A percentile compares a stretch with the other conserved stretches of the same genome.
Conservation (phyloP, 2,888 invertebrate species). For the Panopea generosa region DNA sequence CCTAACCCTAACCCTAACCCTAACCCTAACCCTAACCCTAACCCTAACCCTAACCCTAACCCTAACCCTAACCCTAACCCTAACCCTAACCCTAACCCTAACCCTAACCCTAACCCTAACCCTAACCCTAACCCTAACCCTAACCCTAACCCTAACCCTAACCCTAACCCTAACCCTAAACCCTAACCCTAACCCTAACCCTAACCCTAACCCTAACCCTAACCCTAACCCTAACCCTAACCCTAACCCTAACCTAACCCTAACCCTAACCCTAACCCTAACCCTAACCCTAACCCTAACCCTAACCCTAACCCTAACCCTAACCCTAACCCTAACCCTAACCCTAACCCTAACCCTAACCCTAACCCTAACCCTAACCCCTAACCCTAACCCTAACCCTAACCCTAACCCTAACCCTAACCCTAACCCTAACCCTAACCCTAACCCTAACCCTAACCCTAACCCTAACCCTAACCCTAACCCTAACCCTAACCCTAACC, state of each 20-base stretch:
- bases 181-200: conserved; percentile 57
- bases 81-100: conserved; percentile 46
- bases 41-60: conserved; percentile 22
- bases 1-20: conserved; percentile 50
- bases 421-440: conserved; percentile 67
- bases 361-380: conserved; percentile 63
- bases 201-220: conserved; percentile 46
- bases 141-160: conserved; percentile 49
- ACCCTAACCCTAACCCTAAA: conserved; percentile 50
- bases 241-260: conserved; percentile 17
- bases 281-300: conserved; percentile 58
- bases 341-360: conserved; percentile 60
- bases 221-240: conserved; percentile 49
- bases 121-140: conserved; percentile 20
- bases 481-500: conserved; percentile 66
- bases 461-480: conserved; percentile 64
- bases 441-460: conserved; percentile 60
- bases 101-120: conserved; percentile 10
- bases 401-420: conserved; percentile 65
- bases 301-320: conserved; percentile 64
- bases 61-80: conserved; percentile 21
- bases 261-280: conserved; percentile 32
- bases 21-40: conserved; percentile 57
- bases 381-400: conserved; percentile 50
- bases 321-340: conserved; percentile 68